These are phyloP conservation scores for Sylvia borin DNA, from an alignment of 2,797 vertebrate species.

Conservation along the genomic window DNA sequence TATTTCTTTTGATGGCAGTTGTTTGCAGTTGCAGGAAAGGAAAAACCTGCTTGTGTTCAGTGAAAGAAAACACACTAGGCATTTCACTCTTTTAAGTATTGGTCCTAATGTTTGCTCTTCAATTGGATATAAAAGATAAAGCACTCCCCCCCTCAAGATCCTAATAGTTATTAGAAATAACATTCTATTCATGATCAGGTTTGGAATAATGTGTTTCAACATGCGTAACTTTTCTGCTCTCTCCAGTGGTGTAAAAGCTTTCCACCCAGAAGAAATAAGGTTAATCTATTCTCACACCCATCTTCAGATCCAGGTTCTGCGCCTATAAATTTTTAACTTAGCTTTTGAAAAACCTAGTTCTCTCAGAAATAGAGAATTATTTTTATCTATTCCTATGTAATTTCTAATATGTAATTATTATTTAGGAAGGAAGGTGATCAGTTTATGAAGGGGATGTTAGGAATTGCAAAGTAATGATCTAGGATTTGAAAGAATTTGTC, in stretches of 20 bases:
- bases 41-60: neutral
- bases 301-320: neutral
- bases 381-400: too few relatives aligned
- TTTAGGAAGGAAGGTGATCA: neutral
- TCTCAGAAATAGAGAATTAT: neutral
- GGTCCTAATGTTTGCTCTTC: neutral
- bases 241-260: neutral
- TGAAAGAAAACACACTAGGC: neutral
- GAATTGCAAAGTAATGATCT: neutral
- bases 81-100: neutral
- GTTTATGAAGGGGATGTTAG: neutral
- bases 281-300: neutral
- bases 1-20: neutral
- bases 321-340: neutral
- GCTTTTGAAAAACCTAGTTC: neutral
- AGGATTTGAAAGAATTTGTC: neutral
- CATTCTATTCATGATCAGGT: neutral
- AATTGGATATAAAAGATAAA: neutral
- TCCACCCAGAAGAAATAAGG: neutral
- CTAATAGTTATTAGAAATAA: neutral
- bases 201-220: neutral
- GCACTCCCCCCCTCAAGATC: fast-evolving
- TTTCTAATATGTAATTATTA: neutral
- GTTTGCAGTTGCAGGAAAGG: neutral
- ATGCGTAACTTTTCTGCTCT: neutral